These are phyloP conservation scores for Seira musarum DNA, from an alignment of 2,888 invertebrate genomes.

Conservation along the genomic window DNA sequence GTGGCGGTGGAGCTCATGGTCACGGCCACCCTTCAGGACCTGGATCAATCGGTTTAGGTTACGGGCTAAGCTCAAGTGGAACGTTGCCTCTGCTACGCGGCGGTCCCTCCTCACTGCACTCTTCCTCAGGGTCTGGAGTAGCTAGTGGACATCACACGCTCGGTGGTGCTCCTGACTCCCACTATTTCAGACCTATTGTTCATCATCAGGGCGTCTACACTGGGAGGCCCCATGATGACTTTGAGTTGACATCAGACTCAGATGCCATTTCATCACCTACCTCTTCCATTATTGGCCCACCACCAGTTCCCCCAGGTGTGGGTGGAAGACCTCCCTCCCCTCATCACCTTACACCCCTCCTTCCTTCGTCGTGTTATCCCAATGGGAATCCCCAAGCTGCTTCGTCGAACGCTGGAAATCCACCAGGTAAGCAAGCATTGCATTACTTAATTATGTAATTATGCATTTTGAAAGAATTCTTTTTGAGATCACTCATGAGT, in stretches of 20 bases:
- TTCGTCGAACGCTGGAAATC: slow-evolving; percentile 61
- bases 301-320: slow-evolving; percentile 64
- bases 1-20: slow-evolving; percentile 12
- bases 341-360: slow-evolving; percentile 68
- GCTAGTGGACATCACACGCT: slow-evolving; percentile 48
- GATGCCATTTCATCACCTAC: slow-evolving; percentile 69
- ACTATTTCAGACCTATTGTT: slow-evolving; percentile 69
- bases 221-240: slow-evolving; percentile 68
- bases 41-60: slow-evolving; percentile 45
- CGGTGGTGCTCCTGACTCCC: slow-evolving; percentile 60
- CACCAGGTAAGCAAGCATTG: slow-evolving; percentile 57
- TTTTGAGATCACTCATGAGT: not conserved
- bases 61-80: slow-evolving; percentile 50
- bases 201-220: slow-evolving; percentile 66
- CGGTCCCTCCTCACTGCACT: slow-evolving; percentile 59
- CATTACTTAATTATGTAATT: not conserved
- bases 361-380: slow-evolving; percentile 63
- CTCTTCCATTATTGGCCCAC: slow-evolving; percentile 69
- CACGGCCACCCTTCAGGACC: slow-evolving; percentile 32
- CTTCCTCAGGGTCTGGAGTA: slow-evolving; percentile 60
- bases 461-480: not conserved
- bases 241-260: slow-evolving; percentile 69
- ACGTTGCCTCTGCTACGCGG: slow-evolving; percentile 49
- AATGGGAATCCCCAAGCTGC: slow-evolving; percentile 64
- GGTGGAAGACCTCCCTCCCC: slow-evolving; percentile 68